These are phyloP conservation scores for Gnathonemus longibarbis DNA, from an alignment of 2,113 vertebrate species.

Conservation along the genomic window DNA sequence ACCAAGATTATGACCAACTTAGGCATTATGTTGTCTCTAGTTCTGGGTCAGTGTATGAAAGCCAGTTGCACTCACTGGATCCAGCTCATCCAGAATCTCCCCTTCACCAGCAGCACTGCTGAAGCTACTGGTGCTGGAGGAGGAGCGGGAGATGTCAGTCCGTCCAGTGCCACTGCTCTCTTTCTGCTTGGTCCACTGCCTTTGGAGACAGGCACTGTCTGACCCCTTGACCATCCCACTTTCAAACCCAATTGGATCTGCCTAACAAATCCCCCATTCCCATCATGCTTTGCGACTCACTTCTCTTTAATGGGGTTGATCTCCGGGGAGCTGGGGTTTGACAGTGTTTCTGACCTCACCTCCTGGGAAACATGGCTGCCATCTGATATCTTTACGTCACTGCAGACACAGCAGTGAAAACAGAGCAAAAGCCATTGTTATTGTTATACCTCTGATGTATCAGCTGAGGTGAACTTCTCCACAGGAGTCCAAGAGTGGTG, in stretches of 20 bases:
- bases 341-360: constrained; percentile 74
- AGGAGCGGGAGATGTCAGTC: constrained; percentile 83
- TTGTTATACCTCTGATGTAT: background rate
- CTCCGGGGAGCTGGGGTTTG: constrained; percentile 91
- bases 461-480: background rate
- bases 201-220: constrained; percentile 29
- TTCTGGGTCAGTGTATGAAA: background rate
- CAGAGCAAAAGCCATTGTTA: background rate
- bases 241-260: background rate
- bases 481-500: background rate
- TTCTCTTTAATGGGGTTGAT: constrained; percentile 81
- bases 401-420: constrained; percentile 56
- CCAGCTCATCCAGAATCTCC: constrained; percentile 76
- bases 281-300: constrained; percentile 49
- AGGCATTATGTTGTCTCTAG: background rate
- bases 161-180: constrained; percentile 65
- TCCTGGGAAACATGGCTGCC: constrained; percentile 73
- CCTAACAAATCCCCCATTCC: background rate
- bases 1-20: background rate
- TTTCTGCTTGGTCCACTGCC: constrained; percentile 74
- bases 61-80: constrained; percentile 62
- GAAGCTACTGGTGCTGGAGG: constrained; percentile 86
- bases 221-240: background rate
- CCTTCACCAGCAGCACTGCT: constrained; percentile 76
- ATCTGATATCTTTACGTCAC: constrained; percentile 74